Evolutionary conservation across 1,140 invertebrate genomes (phyloP), one percentile per base, ranked within the genome.

Genomic region (Trachelipus rathkii): DNA sequence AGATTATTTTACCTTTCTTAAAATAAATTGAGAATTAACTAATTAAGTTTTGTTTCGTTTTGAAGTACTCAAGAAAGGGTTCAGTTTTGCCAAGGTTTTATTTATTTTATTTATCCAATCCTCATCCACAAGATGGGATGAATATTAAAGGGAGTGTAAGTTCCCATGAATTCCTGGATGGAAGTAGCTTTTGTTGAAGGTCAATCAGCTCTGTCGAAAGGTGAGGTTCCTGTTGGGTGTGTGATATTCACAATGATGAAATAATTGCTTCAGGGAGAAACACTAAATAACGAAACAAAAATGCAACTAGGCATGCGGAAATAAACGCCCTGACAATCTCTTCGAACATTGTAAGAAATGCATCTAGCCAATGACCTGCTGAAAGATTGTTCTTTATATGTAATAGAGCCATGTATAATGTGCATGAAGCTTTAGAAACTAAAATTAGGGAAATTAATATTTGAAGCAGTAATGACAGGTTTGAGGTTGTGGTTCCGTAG

Each of bases 381-480:
- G 19, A 13, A 60, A 60, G 77, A 87, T 92, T 60, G 50, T 19
- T 15, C 50, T 2, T 89, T 96, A 82, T 90, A 89, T 83, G 96
- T 99, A 4, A 98, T 99, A 2, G 97, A 99, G 85, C 97, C 97
- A 0, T 99, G 97, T 86, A 95, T 98, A 71, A 99, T 99, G 97
- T 99, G 97, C 88, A 92, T 15, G 90, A 92, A 21, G 95, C 95
- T 33, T 85, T 99, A 10, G 89, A 92, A 83, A 89, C 84, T 97
- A 44, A 86, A 88, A 77, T 87, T 98, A 19, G 87, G 88, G 73
- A 88, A 89, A 83, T 91, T 99, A 75, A 86, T 95, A 69, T 99
- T 93, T 87, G 97, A 96, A 98, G 96, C 87, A 87, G 87, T 46
- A 99, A 99, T 86, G 95, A 98, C 83, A 88, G 97, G 78, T 99